Percentiles rank a stretch among this genome's conserved stretches.
Conservation (phyloP, 92 coral and sea anemone species). For the Heteractis magnifica region DNA sequence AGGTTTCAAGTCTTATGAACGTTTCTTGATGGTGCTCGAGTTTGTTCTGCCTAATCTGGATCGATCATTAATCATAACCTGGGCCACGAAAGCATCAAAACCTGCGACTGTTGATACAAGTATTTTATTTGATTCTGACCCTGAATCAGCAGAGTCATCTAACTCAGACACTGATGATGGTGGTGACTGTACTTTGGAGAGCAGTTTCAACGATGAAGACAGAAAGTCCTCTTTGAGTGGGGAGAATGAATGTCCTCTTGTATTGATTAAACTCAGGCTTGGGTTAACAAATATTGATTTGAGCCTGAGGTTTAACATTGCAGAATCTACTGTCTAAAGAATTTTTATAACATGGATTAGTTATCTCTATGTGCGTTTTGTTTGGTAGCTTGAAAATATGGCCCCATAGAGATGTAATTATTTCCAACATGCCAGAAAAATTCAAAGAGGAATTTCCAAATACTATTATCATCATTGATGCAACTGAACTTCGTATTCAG, state of each 20-base stretch:
- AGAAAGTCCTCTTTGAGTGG: constrained; percentile 15
- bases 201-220: constrained; percentile 3
- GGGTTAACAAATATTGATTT: constrained; percentile 41
- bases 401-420: constrained; percentile 52
- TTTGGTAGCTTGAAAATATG: constrained; percentile 44
- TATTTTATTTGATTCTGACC: constrained; percentile 43
- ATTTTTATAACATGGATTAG: constrained; percentile 48
- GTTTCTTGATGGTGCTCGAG: not conserved
- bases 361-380: constrained; percentile 39
- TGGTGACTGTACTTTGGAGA: not conserved
- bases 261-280: constrained; percentile 46
- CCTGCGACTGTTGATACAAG: constrained; percentile 19
- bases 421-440: constrained; percentile 33
- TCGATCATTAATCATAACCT: constrained; percentile 31
- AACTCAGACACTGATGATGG: constrained; percentile 23
- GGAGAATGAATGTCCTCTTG: constrained; percentile 49
- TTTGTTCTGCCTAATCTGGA: constrained; percentile 23
- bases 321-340: constrained; percentile 33
- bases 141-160: constrained; percentile 19
- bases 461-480: constrained; percentile 51
- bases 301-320: constrained; percentile 32
- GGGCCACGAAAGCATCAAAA: constrained; percentile 37
- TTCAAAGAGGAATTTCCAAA: constrained; percentile 50
- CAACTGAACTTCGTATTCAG: constrained; percentile 53
- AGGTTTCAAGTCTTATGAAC: not conserved